These are phyloP conservation scores for Nephrotoma guestfalica DNA, from an alignment of 2,888 invertebrate genomes.

Conservation along the genomic window DNA sequence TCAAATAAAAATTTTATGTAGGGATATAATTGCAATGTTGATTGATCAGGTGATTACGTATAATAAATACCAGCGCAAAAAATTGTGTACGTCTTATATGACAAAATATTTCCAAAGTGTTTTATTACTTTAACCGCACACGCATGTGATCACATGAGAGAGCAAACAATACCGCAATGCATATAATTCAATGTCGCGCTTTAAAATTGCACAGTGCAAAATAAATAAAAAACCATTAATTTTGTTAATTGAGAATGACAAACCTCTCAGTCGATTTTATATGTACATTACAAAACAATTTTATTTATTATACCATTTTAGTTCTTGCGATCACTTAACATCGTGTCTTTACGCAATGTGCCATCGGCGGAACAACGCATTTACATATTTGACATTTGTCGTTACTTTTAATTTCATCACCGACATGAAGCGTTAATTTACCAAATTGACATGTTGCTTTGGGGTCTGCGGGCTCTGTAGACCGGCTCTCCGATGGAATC, in stretches of 20 bases:
- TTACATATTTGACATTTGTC: slow-evolving; percentile 33
- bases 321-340: not conserved
- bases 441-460: slow-evolving; percentile 30
- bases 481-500: not conserved
- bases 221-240: not conserved
- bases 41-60: not conserved
- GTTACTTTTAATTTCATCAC: slow-evolving; percentile 31
- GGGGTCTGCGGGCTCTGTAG: slow-evolving; percentile 2
- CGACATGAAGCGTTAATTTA: slow-evolving; percentile 31
- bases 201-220: not conserved
- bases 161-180: not conserved
- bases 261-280: not conserved
- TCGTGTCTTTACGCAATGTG: slow-evolving; percentile 24
- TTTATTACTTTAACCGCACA: too few relatives aligned
- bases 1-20: not conserved
- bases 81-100: not conserved
- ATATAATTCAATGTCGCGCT: not conserved
- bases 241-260: not conserved
- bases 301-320: not conserved
- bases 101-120: not conserved
- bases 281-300: not conserved
- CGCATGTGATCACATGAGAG: too few relatives aligned
- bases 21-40: not conserved
- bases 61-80: not conserved
- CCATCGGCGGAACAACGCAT: slow-evolving; percentile 35